These are phyloP conservation scores for Burhinus oedicnemus DNA, from an alignment of 2,113 vertebrate species.

Conservation along the genomic window DNA sequence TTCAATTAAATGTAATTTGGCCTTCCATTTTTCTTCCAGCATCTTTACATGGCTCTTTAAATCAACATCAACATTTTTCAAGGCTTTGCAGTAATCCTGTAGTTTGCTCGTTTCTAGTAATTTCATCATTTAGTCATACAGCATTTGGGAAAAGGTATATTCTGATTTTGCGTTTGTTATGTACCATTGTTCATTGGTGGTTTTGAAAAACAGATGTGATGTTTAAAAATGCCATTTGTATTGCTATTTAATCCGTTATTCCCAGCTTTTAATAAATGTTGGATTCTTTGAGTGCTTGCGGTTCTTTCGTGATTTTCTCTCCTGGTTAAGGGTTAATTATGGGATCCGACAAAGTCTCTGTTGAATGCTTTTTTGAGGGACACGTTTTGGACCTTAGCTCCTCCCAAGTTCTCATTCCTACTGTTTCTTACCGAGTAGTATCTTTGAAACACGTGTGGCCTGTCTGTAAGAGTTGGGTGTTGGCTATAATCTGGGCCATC, in stretches of 20 bases:
- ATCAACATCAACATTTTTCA: slow-evolving; percentile 47
- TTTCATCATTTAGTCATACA: not conserved
- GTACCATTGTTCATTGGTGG: not conserved
- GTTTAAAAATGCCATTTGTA: not conserved
- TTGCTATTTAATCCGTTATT: not conserved
- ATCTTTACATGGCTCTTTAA: slow-evolving; percentile 38
- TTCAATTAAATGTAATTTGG: slow-evolving; percentile 56
- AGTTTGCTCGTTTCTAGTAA: slow-evolving; percentile 42
- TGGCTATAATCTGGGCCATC: not conserved
- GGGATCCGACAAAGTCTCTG: not conserved
- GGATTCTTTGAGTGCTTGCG: not conserved
- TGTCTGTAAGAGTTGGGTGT: not conserved
- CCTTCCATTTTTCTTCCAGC: slow-evolving; percentile 27
- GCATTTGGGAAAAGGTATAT: not conserved
- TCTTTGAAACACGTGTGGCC: not conserved
- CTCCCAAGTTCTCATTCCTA: fast-evolving
- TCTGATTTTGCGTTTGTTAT: not conserved
- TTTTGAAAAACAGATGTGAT: not conserved
- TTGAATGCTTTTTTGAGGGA: not conserved
- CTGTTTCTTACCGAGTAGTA: not conserved
- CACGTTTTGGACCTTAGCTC: not conserved
- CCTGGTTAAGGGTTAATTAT: not conserved
- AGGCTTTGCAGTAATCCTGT: slow-evolving; percentile 39
- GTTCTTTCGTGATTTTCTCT: not conserved
- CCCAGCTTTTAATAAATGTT: not conserved